Percentiles rank a stretch among this genome's conserved stretches.
These are phyloP conservation scores for Leptosomus discolor DNA, from an alignment of 2,113 vertebrate species.

Conservation along the genomic window DNA sequence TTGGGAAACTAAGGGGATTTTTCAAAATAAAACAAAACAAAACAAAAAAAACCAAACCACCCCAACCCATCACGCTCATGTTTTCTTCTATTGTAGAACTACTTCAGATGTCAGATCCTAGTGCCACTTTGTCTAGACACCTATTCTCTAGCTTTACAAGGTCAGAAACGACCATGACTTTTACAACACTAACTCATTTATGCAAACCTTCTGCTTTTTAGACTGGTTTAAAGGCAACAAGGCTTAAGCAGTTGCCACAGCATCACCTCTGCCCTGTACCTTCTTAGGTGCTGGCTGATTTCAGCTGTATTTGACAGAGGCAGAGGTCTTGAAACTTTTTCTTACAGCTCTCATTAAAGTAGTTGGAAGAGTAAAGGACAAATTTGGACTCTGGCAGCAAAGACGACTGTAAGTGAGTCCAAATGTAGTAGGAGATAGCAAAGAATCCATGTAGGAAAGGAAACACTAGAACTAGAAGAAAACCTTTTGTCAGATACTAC, in stretches of 20 bases:
- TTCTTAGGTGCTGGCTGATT: not conserved
- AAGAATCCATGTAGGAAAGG: not conserved
- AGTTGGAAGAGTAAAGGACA: not conserved
- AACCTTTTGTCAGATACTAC: not conserved
- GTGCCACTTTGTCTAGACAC: not conserved
- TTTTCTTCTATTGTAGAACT: not conserved
- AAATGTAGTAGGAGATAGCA: not conserved
- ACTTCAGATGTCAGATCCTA: not conserved
- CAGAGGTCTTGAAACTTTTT: not conserved
- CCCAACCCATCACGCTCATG: not conserved
- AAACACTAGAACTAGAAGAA: not conserved
- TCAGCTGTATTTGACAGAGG: not conserved
- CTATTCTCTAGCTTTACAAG: not conserved
- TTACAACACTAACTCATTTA: not conserved
- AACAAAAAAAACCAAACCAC: too few relatives aligned
- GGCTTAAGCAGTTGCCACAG: not conserved
- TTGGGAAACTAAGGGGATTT: not conserved
- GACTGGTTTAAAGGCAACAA: not conserved
- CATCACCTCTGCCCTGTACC: not conserved
- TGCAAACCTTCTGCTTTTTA: not conserved
- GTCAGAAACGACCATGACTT: not conserved
- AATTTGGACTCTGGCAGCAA: not conserved
- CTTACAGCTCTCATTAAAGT: not conserved
- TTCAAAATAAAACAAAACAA: too few relatives aligned
- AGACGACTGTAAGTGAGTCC: not conserved